Evolutionary conservation across 1,140 invertebrate species (phyloP), one percentile per base, ranked within the genome.

Genomic region (Proctacanthus coquilletti): DNA sequence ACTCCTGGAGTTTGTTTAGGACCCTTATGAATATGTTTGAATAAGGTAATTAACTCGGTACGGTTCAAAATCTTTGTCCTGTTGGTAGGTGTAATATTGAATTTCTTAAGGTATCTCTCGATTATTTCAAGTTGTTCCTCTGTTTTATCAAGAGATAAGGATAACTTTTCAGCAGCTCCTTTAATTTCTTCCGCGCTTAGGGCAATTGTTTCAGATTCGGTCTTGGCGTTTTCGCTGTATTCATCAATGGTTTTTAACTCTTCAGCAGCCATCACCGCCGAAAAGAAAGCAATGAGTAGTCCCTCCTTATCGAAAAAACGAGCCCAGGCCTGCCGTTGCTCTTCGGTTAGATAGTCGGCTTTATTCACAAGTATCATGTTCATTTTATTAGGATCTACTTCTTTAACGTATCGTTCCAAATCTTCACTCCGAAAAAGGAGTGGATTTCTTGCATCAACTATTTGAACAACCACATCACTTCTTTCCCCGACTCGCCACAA

Each of bases 401-500:
- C 89, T 46, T 77, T 74, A 0, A 95, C 88, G 68, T 98, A 98
- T 9, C 63, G 67, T 50, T 95, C 92, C n/a, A 99, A 64, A 65
- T 99, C 96, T 51, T 79, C 71, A 64, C 84, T 97, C 53, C 84
- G 75, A 48, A 97, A 99, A 1, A 99, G 62, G 20, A 97, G 58
- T 3, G 95, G 95, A 71, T 98, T 97, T 47, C 96, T 70, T 2
- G 88, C 92, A 70, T 99, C 96, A 0, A 98, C 78, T 48, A 98
- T 91, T 57, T 98, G 89, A 9, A 98, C 75, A 19, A 98, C 65
- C 30, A 98, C 71, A 66, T 99, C 89, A 54, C 89, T 93, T 48
- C 86, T 78, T 60, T 99, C 96, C 13, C 98, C 72, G 2, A 98
- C 95, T 47, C 95, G 72, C 96, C 96, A 99, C 5, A 99, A 60